These are phyloP conservation scores for Drosophila koepferae DNA, from an alignment of 2,888 invertebrate species.

Conservation along the genomic window DNA sequence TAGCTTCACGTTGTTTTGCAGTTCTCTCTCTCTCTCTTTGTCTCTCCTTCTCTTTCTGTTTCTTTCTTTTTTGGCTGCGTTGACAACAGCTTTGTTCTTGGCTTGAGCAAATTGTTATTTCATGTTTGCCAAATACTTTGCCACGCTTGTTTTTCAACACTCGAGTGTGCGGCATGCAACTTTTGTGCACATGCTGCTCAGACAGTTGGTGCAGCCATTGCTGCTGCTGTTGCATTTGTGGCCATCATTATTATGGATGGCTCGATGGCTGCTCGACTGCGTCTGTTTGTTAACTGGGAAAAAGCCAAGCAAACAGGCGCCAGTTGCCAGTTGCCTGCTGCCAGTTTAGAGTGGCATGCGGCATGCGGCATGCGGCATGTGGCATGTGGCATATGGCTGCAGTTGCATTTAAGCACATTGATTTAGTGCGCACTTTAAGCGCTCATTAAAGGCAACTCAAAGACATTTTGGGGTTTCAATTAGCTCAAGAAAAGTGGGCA, in stretches of 20 bases:
- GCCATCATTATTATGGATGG: conserved; percentile 61
- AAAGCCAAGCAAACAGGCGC: conserved; percentile 53
- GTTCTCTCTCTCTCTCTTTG: neutral
- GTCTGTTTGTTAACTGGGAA: conserved; percentile 55
- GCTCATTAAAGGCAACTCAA: conserved; percentile 38
- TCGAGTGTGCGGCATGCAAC: conserved; percentile 44
- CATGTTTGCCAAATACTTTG: conserved; percentile 76
- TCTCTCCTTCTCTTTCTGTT: neutral
- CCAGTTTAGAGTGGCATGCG: conserved; percentile 12
- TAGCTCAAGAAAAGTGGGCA: conserved; percentile 66
- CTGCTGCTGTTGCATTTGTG: conserved; percentile 39
- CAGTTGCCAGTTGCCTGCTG: conserved; percentile 12
- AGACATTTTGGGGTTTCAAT: conserved; percentile 54
- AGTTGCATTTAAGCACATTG: conserved; percentile 26
- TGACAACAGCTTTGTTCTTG: conserved; percentile 67
- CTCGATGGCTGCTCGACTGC: conserved; percentile 34
- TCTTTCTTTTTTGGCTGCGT: conserved; percentile 32
- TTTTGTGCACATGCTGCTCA: conserved; percentile 52
- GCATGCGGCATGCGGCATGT: conserved; percentile 14
- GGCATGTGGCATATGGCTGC: conserved; percentile 13
- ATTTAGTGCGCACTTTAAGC: conserved; percentile 35
- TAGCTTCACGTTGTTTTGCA: neutral
- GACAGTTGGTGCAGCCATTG: conserved; percentile 2
- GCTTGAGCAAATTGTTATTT: conserved; percentile 72
- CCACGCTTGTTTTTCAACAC: conserved; percentile 67